Conservation (phyloP, 2,888 invertebrate genomes). For the Pelosia muscerda region DNA sequence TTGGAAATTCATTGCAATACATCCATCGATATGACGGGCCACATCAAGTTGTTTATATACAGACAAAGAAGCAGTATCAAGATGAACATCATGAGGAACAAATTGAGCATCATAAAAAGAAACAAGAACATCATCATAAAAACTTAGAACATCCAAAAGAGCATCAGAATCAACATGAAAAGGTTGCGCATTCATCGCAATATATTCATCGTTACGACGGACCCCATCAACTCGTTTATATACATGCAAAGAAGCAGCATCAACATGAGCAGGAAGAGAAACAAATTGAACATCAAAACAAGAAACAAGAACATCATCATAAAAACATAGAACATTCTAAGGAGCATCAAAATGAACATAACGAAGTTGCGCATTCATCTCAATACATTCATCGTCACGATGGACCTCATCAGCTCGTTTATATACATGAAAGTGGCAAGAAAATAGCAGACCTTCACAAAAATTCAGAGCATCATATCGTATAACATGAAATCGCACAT, state of each 20-base stretch:
- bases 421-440: slow-evolving; percentile 5
- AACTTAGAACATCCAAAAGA: slow-evolving; percentile 1
- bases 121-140: not conserved
- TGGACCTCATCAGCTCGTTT: slow-evolving; percentile 1
- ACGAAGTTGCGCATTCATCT: slow-evolving; percentile 9
- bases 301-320: not conserved
- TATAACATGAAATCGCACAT: not conserved
- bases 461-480: not conserved
- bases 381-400: slow-evolving; percentile 16
- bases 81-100: not conserved
- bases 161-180: not conserved
- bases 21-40: not conserved
- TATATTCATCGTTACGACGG: not conserved
- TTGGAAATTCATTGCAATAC: not conserved
- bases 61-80: not conserved
- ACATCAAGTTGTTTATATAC: not conserved
- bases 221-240: slow-evolving; percentile 1
- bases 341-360: not conserved
- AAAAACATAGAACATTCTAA: slow-evolving; percentile 5
- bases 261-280: not conserved
- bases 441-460: not conserved
- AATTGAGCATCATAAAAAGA: not conserved
- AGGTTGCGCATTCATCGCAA: not conserved
- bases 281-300: not conserved
- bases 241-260: not conserved